phyloP scores from a whole-genome alignment of 2,113 vertebrate genomes.

The Petrocephalus microphthalmus region DNA sequence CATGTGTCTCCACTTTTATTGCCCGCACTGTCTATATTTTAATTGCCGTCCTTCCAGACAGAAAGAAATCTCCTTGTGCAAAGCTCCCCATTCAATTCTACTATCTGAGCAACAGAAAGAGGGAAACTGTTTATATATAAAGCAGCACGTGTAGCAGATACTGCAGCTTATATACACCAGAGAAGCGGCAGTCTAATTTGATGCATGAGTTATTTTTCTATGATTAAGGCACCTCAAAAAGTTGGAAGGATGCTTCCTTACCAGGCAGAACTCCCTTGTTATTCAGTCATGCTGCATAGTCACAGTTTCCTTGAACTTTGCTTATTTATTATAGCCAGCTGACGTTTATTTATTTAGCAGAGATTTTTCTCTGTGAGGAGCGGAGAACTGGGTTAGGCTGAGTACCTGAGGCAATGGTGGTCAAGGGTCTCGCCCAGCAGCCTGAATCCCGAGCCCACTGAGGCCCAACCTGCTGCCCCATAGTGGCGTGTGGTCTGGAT shows the following conservation, averaged over 20 bases:
- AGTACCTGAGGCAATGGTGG: background rate
- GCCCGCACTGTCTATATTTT: slow-evolving; percentile 30
- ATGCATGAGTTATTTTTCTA: background rate
- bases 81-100: slow-evolving; percentile 16
- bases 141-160: too few relatives aligned
- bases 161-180: background rate
- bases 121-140: background rate
- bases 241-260: background rate
- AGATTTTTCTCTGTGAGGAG: background rate
- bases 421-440: background rate
- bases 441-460: background rate
- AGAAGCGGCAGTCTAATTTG: background rate
- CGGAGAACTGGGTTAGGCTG: background rate
- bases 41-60: slow-evolving; percentile 14
- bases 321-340: background rate
- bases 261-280: background rate
- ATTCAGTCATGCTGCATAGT: background rate
- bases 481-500: background rate
- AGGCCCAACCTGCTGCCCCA: background rate
- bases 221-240: background rate
- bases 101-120: background rate
- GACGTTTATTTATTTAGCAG: background rate
- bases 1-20: slow-evolving; percentile 37
- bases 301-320: background rate
- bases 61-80: slow-evolving; percentile 19